phyloP scores from a whole-genome alignment of 1,140 invertebrate genomes.

The Diuraphis noxia region DNA sequence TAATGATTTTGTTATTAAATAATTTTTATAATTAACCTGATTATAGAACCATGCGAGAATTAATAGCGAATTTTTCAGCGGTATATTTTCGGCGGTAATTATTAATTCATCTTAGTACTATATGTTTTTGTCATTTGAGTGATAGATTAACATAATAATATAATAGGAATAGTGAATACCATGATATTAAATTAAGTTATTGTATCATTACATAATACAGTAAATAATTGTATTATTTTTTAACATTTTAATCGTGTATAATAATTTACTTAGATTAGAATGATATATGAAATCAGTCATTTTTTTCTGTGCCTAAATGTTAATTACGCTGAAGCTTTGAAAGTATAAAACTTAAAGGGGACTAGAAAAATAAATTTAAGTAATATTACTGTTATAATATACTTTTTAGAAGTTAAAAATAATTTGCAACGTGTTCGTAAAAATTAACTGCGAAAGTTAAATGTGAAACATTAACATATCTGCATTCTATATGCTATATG shows the following conservation, averaged over 20 bases:
- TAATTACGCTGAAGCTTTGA: not conserved
- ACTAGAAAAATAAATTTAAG: no score
- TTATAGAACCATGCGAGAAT: no score
- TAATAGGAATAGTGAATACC: no score
- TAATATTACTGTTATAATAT: no score
- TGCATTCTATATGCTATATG: not conserved
- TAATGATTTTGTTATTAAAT: not conserved
- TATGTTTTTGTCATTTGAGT: not conserved
- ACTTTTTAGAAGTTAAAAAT: no score
- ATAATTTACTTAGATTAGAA: not conserved
- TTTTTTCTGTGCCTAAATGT: not conserved
- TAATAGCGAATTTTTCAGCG: no score
- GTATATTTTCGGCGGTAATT: no score
- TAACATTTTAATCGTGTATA: not conserved
- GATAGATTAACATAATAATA: not conserved
- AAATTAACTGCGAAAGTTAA: not conserved
- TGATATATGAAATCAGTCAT: not conserved
- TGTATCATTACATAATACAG: not conserved
- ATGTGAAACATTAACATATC: not conserved
- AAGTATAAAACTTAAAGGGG: not conserved
- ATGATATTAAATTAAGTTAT: not conserved
- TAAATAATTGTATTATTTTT: not conserved
- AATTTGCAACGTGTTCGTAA: not conserved
- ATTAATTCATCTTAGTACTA: not conserved
- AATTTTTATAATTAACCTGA: no score